A percentile compares a stretch with the other conserved stretches of the same genome.
Evolutionary conservation across 2,888 invertebrate species (phyloP).

Genomic region (Melinaea menophilus): DNA sequence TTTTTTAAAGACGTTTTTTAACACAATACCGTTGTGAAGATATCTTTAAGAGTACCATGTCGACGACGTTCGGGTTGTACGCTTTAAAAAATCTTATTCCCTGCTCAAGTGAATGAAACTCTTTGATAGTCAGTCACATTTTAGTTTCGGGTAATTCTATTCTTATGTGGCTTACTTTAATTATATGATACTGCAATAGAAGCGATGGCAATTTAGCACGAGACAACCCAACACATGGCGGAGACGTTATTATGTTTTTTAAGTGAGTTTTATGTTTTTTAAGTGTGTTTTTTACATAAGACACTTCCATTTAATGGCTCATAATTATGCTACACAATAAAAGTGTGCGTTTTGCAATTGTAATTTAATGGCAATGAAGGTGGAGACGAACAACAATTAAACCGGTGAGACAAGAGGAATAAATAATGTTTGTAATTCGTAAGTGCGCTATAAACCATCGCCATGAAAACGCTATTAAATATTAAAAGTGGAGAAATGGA

Average conservation of each 20-base stretch:
- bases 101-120: constrained; percentile 62
- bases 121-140: constrained; percentile 66
- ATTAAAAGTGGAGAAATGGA: constrained; percentile 78
- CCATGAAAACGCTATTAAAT: constrained; percentile 77
- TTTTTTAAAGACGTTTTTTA: constrained; percentile 74
- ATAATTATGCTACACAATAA: neutral
- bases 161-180: constrained; percentile 51
- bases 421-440: constrained; percentile 71
- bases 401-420: constrained; percentile 50
- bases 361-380: neutral
- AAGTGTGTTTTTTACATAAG: neutral
- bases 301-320: neutral
- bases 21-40: constrained; percentile 72
- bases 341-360: neutral
- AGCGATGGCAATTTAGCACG: constrained; percentile 44
- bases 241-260: constrained; percentile 5
- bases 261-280: neutral
- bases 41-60: constrained; percentile 73
- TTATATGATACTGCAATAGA: constrained; percentile 49
- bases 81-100: constrained; percentile 59
- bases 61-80: constrained; percentile 63
- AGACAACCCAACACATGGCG: constrained; percentile 62
- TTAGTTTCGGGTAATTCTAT: constrained; percentile 53
- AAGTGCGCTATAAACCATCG: constrained; percentile 75
- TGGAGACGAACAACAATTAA: constrained; percentile 54